These are phyloP conservation scores for Stratiomys singularior DNA, from an alignment of 2,888 invertebrate species.

Conservation along the genomic window DNA sequence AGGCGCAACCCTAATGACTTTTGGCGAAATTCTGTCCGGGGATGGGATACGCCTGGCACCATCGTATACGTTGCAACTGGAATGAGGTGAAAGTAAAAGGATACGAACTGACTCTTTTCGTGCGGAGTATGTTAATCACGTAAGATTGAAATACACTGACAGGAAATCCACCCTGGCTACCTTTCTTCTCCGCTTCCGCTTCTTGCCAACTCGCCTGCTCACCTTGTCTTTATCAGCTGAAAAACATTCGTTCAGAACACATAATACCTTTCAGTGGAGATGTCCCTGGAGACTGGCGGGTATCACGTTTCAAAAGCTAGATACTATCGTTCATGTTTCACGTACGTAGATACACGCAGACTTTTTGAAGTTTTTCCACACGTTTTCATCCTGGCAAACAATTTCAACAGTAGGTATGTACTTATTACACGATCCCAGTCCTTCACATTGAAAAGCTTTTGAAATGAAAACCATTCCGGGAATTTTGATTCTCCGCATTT, in stretches of 20 bases:
- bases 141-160: neutral
- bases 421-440: neutral
- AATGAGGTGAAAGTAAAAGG: constrained; percentile 1
- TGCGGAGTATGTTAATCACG: constrained; percentile 16
- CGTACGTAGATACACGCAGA: too few relatives aligned
- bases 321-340: neutral
- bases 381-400: neutral
- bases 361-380: neutral
- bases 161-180: neutral
- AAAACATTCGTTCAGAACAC: neutral
- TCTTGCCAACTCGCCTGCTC: neutral
- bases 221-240: neutral
- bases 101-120: constrained; percentile 2
- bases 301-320: neutral
- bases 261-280: neutral
- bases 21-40: neutral
- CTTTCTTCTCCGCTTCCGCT: neutral
- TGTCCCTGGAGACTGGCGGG: neutral
- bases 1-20: constrained; percentile 2
- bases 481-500: neutral
- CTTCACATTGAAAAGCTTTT: neutral
- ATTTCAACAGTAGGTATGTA: neutral
- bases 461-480: neutral
- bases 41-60: neutral
- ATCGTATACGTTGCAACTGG: neutral